Evolutionary conservation across 2,797 vertebrate species (phyloP), one percentile per base, ranked within the genome.

Genomic region (Malurus leucopterus): DNA sequence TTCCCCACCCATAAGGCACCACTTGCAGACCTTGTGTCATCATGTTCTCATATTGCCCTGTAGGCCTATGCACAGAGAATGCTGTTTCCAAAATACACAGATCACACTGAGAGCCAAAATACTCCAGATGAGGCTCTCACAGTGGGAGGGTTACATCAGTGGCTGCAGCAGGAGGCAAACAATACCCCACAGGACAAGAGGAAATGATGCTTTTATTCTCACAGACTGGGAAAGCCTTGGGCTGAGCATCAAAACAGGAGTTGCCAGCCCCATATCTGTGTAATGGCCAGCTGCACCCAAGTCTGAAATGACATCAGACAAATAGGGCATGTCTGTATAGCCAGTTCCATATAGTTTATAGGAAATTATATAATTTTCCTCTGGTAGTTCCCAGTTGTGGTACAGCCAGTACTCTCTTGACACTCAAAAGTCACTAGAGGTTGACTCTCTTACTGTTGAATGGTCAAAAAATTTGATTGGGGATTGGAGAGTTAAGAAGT

Each of bases 1-100:
- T 49, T 76, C 54, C n/a, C 27, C 36, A 26, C 7, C 0, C 6
- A 4, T 53, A 86, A 53, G 0, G 0, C 27, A 79, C 51, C 57
- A 44, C 47, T 53, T 53, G 38, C 64, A 75, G 68, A 51, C 67
- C 34, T 32, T 32, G 34, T 64, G 50, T 49, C 15, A 4, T 50
- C 2, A 1, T 54, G 29, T 79, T 61, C 29, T 86, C 29, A 12
- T 15, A 9, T 40, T 43, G 68, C 17, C 15, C 24, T 11, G 20
- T 18, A 47, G n/a, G 13, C 50, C 32, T 43, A 5, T 43, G n/a
- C 29, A 58, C 34, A n/a, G 32, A 36, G 17, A 86, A 36, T 19
- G 8, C n/a, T 32, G 43, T 43, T 40, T 64, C 59, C 53, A n/a
- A 78, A 81, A 54, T 36, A 58, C 44, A 32, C 27, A 63, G 46